phyloP scores from a whole-genome alignment of 1,140 invertebrate species.

The Wasmannia auropunctata region DNA sequence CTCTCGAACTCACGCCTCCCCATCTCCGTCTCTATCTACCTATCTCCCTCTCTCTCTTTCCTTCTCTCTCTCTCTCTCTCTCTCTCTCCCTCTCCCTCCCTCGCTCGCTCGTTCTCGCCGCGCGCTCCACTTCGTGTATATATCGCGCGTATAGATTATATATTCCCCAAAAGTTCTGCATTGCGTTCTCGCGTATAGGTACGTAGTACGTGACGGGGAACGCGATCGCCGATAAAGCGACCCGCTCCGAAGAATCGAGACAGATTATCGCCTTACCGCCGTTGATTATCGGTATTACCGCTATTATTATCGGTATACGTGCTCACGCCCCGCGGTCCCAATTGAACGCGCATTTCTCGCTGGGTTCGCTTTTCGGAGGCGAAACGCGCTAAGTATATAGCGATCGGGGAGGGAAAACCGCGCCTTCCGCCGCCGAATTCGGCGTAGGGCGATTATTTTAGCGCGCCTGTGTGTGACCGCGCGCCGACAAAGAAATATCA shows the following conservation, averaged over 20 bases:
- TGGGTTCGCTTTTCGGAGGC: neutral
- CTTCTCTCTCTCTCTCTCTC: conserved; percentile 4
- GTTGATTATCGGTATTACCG: conserved; percentile 2
- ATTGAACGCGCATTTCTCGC: neutral
- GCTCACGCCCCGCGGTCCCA: neutral
- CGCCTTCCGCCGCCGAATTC: neutral
- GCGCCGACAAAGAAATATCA: conserved; percentile 13
- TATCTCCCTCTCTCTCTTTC: neutral
- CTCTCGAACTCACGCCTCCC: conserved; percentile 3
- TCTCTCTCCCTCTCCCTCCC: neutral
- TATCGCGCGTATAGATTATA: conserved; percentile 41
- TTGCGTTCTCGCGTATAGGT: conserved; percentile 19
- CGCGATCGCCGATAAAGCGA: neutral
- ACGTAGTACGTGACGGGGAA: neutral
- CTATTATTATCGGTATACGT: neutral
- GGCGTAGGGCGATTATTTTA: conserved; percentile 30
- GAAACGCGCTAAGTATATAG: neutral
- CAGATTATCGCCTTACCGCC: neutral
- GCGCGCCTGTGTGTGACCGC: neutral
- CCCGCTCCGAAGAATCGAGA: neutral
- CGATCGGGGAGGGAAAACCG: neutral
- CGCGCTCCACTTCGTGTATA: conserved; percentile 30
- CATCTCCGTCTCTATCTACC: conserved; percentile 25
- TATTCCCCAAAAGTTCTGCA: conserved; percentile 49
- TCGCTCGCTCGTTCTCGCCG: neutral